Evolutionary conservation across 2,888 invertebrate genomes (phyloP).

Genomic region (Archaeoteleia sp.): DNA sequence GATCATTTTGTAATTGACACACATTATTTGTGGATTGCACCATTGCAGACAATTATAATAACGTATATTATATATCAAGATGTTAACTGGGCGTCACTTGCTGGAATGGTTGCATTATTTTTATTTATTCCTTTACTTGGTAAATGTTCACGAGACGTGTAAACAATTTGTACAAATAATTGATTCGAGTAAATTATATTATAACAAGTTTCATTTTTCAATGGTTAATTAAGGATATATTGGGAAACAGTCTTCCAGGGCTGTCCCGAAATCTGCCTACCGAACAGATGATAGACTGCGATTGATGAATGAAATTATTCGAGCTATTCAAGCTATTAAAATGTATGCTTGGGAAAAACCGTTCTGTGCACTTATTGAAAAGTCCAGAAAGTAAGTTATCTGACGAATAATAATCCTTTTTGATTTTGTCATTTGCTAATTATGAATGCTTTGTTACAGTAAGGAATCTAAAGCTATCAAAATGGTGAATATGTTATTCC

Average conservation of each 20-base stretch:
- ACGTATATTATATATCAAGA: conserved; percentile 76
- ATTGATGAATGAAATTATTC: conserved; percentile 92
- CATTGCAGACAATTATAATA: conserved; percentile 81
- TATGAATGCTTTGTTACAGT: no score
- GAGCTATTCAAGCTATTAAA: conserved; percentile 90
- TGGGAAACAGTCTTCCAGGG: conserved; percentile 67
- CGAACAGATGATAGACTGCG: conserved; percentile 90
- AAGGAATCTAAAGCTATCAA: conserved; percentile 75
- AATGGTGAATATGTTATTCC: conserved; percentile 77
- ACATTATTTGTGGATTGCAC: conserved; percentile 86
- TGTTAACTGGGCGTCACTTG: conserved; percentile 77
- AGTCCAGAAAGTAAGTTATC: conserved; percentile 76
- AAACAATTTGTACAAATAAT: background rate
- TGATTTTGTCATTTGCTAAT: no score
- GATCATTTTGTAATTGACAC: conserved; percentile 82
- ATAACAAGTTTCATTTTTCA: no score
- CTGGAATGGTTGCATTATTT: conserved; percentile 73
- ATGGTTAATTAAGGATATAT: conserved; percentile 59
- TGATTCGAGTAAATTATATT: no score
- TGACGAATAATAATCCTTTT: no score
- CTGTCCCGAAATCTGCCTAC: conserved; percentile 83
- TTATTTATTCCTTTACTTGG: conserved; percentile 72
- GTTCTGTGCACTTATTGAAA: conserved; percentile 80
- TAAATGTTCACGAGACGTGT: conserved; percentile 53
- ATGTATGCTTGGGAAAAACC: conserved; percentile 93